Evolutionary conservation across 1,140 invertebrate species (phyloP), one percentile per base, ranked within the genome.

Genomic region (Triops cancriformis): DNA sequence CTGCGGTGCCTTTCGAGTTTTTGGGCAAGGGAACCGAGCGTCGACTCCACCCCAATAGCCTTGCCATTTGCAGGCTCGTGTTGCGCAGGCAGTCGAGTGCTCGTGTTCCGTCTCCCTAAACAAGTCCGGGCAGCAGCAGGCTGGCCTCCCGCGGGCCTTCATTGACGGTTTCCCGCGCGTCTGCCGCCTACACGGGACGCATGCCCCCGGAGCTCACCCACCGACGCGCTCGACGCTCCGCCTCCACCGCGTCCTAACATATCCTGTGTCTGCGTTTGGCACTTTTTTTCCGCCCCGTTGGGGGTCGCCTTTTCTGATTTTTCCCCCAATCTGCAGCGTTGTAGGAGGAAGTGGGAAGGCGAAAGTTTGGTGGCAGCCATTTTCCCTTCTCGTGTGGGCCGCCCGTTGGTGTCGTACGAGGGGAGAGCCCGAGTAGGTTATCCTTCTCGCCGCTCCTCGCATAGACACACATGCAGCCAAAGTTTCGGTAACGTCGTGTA

Each of bases 151-250:
- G 51, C 51, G 51, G n/a, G 10, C 51, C 51, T 14, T 18, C 51
- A 64, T 64, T 64, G 51, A 64, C 51, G 51, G 18, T 64, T 23
- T 64, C 31, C 51, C 51, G 51, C 51, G 51, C 51, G 51, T 64
- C 51, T 64, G 51, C 51, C 51, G 51, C n/a, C 51, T 64, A 23
- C 51, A 64, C 14, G 51, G 51, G 51, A 64, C 51, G 51, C 51
- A 64, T 64, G 51, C 23, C 9, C 51, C 51, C 3, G 18, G 18
- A 64, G 51, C 51, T 64, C 51, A 1, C 51, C 51, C 51, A 64
- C 51, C 51, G 51, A 64, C 51, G 51, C 51, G 51, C 51, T 64
- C 51, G 51, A 64, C 51, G 51, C 51, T 64, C 51, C 51, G 51
- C 51, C 51, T 64, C 51, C 51, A 11, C 14, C 51, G 18, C 10